Evolutionary conservation across 2,797 vertebrate genomes (phyloP), one percentile per base, ranked within the genome.

Genomic region (Psittacula echo): DNA sequence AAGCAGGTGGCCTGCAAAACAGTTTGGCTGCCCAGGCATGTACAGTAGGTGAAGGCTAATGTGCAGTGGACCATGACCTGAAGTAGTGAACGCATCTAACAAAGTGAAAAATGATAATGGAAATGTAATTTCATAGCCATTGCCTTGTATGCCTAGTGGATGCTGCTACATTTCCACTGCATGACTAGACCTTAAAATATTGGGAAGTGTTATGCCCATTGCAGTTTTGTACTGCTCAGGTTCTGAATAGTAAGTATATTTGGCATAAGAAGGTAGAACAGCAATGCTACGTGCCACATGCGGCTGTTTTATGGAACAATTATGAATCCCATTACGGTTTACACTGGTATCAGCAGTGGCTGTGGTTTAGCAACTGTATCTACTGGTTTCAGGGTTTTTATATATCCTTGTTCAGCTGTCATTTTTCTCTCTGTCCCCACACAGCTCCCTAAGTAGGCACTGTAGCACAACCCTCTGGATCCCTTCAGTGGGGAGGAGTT

Each of bases 241-340:
- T 37, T 76, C 24, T 27, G 11, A 58, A 39, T 5, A 74, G 16
- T 8, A 32, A 72, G 14, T 23, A 32, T 26, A 4, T 58, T 74
- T 76, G 89, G 29, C 22, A 37, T 11, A 11, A 41, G 37, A 30
- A 62, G 53, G 50, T 64, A 42, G 41, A 39, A 78, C 23, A 24
- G 48, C 64, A 47, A 37, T 15, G 6, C 41, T 21, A 1, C 4
- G 19, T 27, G 39, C 21, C 54, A 4, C 21, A 1, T 41, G 15
- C 32, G 29, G 21, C 41, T 41, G 24, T 34, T 9, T 32, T 29
- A 34, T 12, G 22, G 67, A 65, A 22, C 1, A 24, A 4, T 39
- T 39, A 5, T 1, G 2, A 8, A 20, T 26, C 0, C 1, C 10
- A 3, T 32, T 9, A 47, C 6, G 32, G 34, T 22, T 45, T 79